Percentiles rank a stretch among this genome's conserved stretches.
These are phyloP conservation scores for Aethina tumida DNA, from an alignment of 1,140 invertebrate genomes.

Conservation along the genomic window DNA sequence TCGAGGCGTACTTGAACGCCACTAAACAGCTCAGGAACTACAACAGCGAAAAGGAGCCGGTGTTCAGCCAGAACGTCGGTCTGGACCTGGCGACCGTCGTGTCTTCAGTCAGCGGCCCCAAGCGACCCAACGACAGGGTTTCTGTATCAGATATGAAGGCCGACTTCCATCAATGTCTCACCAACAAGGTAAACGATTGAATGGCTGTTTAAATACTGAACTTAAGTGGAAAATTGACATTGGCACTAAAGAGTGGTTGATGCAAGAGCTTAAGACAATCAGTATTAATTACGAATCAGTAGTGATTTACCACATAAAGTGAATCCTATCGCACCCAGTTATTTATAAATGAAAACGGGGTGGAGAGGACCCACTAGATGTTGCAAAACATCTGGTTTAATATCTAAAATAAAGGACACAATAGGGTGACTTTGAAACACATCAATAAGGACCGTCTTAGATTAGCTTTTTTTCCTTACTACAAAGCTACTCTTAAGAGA, in stretches of 20 bases:
- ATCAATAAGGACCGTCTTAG: too few relatives aligned
- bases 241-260: too few relatives aligned
- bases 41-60: conserved; percentile 63
- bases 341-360: too few relatives aligned
- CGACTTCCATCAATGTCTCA: conserved; percentile 80
- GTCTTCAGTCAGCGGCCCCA: conserved; percentile 92
- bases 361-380: too few relatives aligned
- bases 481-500: too few relatives aligned
- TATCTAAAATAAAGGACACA: too few relatives aligned
- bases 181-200: conserved; percentile 67
- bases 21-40: conserved; percentile 83
- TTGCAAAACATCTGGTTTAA: too few relatives aligned
- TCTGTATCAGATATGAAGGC: conserved; percentile 81
- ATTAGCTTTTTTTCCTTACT: too few relatives aligned
- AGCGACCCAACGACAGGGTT: conserved; percentile 92
- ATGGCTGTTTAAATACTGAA: background rate
- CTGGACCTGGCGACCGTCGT: conserved; percentile 84
- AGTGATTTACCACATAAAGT: conserved; percentile 1
- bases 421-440: too few relatives aligned
- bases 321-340: too few relatives aligned
- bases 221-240: conserved; percentile 4
- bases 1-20: conserved; percentile 74
- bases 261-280: too few relatives aligned
- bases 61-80: conserved; percentile 78
- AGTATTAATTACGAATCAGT: background rate